Evolutionary conservation across 53 echinoderm and acorn worm species (phyloP).

Genomic region (Luidia sarsii): DNA sequence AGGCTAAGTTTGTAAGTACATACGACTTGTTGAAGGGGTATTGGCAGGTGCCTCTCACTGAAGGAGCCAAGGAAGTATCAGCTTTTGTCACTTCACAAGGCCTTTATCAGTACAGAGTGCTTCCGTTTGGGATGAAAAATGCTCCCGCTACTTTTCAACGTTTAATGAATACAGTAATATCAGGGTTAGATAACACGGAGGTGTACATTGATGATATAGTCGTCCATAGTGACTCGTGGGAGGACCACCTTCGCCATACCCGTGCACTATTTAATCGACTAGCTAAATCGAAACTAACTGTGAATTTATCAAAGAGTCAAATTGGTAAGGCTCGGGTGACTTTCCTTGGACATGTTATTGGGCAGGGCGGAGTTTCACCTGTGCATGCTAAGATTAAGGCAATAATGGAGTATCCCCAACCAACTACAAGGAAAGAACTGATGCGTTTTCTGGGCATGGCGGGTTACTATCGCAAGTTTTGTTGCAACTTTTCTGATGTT

Average conservation of each 20-base stretch:
- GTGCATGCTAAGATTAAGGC: conserved; percentile 43
- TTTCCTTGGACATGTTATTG: conserved; percentile 57
- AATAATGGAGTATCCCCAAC: conserved; percentile 39
- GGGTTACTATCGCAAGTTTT: conserved; percentile 54
- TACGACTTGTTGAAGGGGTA: conserved; percentile 4
- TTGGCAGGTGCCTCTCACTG: too few species aligned
- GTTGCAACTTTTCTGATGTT: conserved; percentile 39
- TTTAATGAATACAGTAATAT: conserved; percentile 23
- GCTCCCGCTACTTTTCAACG: conserved; percentile 4
- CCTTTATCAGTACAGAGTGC: too few species aligned
- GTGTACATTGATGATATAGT: conserved; percentile 49
- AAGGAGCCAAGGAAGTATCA: conserved; percentile 29
- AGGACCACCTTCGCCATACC: conserved; percentile 7
- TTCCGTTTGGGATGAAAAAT: conserved; percentile 37
- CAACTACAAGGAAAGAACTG: conserved; percentile 11
- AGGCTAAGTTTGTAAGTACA: neutral
- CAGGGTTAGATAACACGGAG: neutral
- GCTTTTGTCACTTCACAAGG: conserved; percentile 46
- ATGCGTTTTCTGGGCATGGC: conserved; percentile 56
- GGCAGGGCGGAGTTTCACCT: conserved; percentile 61
- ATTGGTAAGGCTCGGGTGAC: conserved; percentile 48
- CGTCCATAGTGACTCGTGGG: conserved; percentile 19
- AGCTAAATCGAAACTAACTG: conserved; percentile 7
- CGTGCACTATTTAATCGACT: conserved; percentile 10
- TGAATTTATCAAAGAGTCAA: conserved; percentile 58